These are phyloP conservation scores for Syrphus vitripennis DNA, from an alignment of 2,888 invertebrate species.

Conservation along the genomic window DNA sequence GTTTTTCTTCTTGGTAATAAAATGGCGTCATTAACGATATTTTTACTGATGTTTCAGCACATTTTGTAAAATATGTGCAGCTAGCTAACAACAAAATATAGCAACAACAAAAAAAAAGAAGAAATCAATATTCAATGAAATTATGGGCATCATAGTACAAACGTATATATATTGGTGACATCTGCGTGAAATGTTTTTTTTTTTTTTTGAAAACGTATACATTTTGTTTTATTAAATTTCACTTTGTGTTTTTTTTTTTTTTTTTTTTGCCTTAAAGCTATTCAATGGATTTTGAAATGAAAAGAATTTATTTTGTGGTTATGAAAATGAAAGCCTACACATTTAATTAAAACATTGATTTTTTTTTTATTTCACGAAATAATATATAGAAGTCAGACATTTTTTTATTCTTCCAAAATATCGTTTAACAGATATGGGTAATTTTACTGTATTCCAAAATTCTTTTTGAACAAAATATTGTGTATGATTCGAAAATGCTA, in stretches of 20 bases:
- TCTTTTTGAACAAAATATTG: too few species aligned
- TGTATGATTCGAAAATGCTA: too few species aligned
- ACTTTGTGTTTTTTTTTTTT: background rate
- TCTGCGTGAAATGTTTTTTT: background rate
- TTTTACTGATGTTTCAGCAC: conserved; percentile 41
- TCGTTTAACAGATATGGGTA: too few species aligned
- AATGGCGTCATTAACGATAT: conserved; percentile 57
- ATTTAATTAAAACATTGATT: too few species aligned
- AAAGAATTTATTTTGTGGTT: too few species aligned
- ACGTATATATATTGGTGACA: background rate
- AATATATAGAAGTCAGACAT: too few species aligned
- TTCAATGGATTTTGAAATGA: too few species aligned
- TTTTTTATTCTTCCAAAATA: too few species aligned
- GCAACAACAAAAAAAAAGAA: background rate
- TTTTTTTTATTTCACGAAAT: too few species aligned
- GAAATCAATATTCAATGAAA: conserved; percentile 1
- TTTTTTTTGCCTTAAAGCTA: background rate
- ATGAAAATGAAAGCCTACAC: too few species aligned
- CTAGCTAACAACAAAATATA: background rate
- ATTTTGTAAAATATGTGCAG: conserved; percentile 16
- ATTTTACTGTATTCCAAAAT: too few species aligned
- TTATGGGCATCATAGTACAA: background rate
- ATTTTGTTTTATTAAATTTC: background rate
- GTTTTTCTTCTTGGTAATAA: conserved; percentile 27
- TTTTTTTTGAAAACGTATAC: background rate